Base-by-base conservation (phyloP, 30 jellyfish, hydroid and myxozoan species). In the Turritopsis dohrnii region DNA sequence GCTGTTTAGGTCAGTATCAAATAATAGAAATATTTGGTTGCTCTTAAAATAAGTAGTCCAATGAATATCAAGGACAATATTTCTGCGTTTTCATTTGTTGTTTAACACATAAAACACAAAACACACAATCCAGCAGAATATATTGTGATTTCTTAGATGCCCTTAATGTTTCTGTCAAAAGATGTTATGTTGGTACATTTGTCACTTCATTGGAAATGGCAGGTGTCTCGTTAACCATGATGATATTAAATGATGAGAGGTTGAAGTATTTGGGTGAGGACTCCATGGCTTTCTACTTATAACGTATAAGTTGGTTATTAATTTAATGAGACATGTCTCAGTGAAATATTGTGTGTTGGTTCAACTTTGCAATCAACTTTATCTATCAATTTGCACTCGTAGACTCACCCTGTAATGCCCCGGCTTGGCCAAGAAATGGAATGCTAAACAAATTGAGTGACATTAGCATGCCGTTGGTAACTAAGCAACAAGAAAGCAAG, bases 151-250 rank as follows among this genome's bases (percentile, higher is more conserved):
- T 52, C 29, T 25, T 77, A 77, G 85, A 21, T 18, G 41, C 73
- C 0, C 77, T 83, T 1, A 84, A 21, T 16, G 74, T 82, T 22
- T 52, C 7, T 5, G 72, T 82, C 20, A 65, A 27, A 18, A 88
- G 90, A 22, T 72, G 94, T 86, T 94, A 81, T 80, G 93, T 74
- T 28, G 99, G 99, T 16, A 81, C 89, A 4, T 79, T 85, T 71
- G 93, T 94, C 91, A 94, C 99, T 19, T 88, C 99, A 29, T 81
- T 94, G 76, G 96, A 94, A 72, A 94, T 94, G 99, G 99, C 96
- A 16, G 99, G 99, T 66, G 93, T 89, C 18, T 94, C 99, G 21
- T 73, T 93, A 19, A 88, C 98, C 9, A 26, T 93, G 25, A 41
- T 88, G 84, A 85, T 79, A 28, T n/a, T 81, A 29, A 18, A 41